Base-by-base conservation (phyloP, 1,140 invertebrate genomes). In the Armadillidium nasatum region DNA sequence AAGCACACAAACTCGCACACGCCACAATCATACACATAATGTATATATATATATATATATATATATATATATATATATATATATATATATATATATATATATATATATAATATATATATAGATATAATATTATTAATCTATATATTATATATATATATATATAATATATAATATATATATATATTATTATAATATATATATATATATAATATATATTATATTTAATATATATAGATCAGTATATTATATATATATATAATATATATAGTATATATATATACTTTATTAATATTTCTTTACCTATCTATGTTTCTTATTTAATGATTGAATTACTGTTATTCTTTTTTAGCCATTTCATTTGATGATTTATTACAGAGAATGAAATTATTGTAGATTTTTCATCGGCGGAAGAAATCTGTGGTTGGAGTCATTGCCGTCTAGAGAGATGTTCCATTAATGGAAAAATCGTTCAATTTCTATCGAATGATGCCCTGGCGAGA, bases 401-500 rank as follows among this genome's bases (percentile, higher is more conserved):
- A 60, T 19, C 50, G 50, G 50, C 50, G 50, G 19, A 60, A 13
- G 50, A 60, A 60, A 60, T 60, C 50, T 60, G 50, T 19, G 50
- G 11, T 19, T 15, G 50, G 19, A 60, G 50, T 60, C 33, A 33
- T 15, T 60, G 50, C 11, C 11, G 50, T 2, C 1, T 19, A 1
- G 1, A 15, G 50, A 60, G 50, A 19, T 15, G 50, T 60, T 60
- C 50, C 50, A 4, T 60, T 60, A 60, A 60, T 60, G 50, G 50
- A 60, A 60, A 60, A 60, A 60, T 60, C 50, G 11, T 60, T 60
- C 50, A 60, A 60, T 60, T 60, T 60, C 19, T 19, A 60, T 60
- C 50, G 50, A 19, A 13, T 7, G 50, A 13, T 60, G 19, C 11
- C 11, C 50, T 7, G 19, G 50, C 50, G 1, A 1, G 19, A 60